Percentiles rank a stretch among this genome's conserved stretches.
Conservation (phyloP, 1,140 invertebrate species). For the Phthorimaea operculella region DNA sequence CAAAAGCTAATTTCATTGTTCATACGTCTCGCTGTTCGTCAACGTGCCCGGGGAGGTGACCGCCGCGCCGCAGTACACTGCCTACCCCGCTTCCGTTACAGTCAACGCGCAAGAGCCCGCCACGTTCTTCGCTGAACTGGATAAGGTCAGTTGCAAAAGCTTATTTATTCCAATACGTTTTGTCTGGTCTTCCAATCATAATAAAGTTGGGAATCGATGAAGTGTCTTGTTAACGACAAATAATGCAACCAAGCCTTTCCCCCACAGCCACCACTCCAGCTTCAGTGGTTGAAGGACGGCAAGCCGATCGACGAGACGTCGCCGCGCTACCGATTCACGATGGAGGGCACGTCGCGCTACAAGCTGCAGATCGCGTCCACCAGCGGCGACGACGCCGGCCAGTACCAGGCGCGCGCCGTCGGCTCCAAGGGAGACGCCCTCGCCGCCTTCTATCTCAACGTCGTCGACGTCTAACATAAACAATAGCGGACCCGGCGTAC, state of each 20-base stretch:
- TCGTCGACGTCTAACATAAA: constrained; percentile 61
- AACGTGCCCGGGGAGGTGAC: constrained; percentile 87
- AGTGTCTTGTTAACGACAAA: too few species aligned
- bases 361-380: constrained; percentile 81
- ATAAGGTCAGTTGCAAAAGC: constrained; percentile 66
- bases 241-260: neutral
- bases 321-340: constrained; percentile 82
- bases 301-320: constrained; percentile 83
- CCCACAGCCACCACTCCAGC: constrained; percentile 67
- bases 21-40: constrained; percentile 85
- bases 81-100: constrained; percentile 91
- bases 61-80: constrained; percentile 84
- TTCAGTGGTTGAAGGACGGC: constrained; percentile 91
- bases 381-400: constrained; percentile 84
- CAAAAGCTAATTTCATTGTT: neutral
- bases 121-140: constrained; percentile 83
- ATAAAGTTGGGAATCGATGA: too few species aligned
- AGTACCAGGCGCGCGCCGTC: constrained; percentile 89
- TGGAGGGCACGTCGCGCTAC: constrained; percentile 81
- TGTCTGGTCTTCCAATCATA: neutral
- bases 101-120: constrained; percentile 84
- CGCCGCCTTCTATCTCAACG: constrained; percentile 89
- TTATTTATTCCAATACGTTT: neutral
- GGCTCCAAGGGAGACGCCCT: constrained; percentile 85
- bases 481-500: constrained; percentile 24